Percentiles rank a stretch among this genome's conserved stretches.
Evolutionary conservation across 1,140 invertebrate genomes (phyloP).

Genomic region (Ips typographus): DNA sequence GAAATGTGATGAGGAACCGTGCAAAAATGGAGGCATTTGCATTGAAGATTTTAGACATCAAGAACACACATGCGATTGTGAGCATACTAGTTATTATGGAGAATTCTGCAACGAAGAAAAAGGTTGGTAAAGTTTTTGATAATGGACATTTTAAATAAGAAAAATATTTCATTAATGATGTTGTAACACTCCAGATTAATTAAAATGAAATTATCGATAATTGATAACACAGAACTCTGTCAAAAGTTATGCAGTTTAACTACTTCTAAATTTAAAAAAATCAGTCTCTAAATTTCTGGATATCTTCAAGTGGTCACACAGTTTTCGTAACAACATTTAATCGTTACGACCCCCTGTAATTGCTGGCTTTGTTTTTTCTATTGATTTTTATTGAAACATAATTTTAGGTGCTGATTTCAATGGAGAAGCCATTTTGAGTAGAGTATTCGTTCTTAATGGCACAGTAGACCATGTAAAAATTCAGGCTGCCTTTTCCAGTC

Average conservation of each 20-base stretch:
- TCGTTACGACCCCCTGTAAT: too few relatives aligned
- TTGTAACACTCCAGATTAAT: neutral
- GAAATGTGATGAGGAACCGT: constrained; percentile 84
- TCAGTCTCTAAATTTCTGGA: too few relatives aligned
- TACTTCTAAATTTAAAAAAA: too few relatives aligned
- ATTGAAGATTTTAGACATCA: constrained; percentile 86
- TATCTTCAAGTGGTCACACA: too few relatives aligned
- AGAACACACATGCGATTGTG: constrained; percentile 83
- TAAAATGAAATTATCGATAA: too few relatives aligned
- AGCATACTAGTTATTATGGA: constrained; percentile 84
- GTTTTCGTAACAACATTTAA: too few relatives aligned
- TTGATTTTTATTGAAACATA: too few relatives aligned
- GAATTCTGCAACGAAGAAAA: constrained; percentile 76
- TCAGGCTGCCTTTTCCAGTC: constrained; percentile 80
- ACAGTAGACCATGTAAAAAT: constrained; percentile 73
- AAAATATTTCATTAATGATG: neutral
- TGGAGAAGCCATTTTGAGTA: constrained; percentile 77
- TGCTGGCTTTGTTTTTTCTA: too few relatives aligned
- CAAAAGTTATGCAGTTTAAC: too few relatives aligned
- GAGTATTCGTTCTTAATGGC: constrained; percentile 71
- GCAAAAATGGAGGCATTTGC: constrained; percentile 84
- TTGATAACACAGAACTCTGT: too few relatives aligned
- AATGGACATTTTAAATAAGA: neutral
- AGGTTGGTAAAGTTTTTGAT: constrained; percentile 45
- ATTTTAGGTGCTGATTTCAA: constrained; percentile 73